Conservation (phyloP, 2,888 invertebrate species). For the Leucoptera coffeella region DNA sequence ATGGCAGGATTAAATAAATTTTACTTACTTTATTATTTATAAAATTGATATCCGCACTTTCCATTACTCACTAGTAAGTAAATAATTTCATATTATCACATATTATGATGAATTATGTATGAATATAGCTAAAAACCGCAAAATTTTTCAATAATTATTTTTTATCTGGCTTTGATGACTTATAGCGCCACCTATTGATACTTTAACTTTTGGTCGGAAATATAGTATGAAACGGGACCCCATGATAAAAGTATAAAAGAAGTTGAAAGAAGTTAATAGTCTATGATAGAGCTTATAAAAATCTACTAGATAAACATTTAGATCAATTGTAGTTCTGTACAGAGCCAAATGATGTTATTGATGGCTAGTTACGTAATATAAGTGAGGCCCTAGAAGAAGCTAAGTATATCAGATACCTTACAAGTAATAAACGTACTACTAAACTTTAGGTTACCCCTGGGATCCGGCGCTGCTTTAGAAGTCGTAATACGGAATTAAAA, state of each 20-base stretch:
- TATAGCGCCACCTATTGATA: too few species aligned
- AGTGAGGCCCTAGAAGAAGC: constrained; percentile 2
- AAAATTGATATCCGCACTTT: too few species aligned
- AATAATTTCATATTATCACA: too few species aligned
- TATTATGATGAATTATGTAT: too few species aligned
- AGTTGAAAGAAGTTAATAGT: neutral
- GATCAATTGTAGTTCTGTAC: neutral
- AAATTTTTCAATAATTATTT: too few species aligned
- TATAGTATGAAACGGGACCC: too few species aligned
- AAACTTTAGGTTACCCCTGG: constrained; percentile 6
- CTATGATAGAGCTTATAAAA: constrained; percentile 2
- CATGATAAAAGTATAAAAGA: neutral
- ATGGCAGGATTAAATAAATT: too few species aligned
- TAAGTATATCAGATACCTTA: constrained; percentile 1
- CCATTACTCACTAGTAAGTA: too few species aligned
- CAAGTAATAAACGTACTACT: constrained; percentile 4
- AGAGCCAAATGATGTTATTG: constrained; percentile 2
- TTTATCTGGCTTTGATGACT: too few species aligned
- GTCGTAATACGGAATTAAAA: constrained; percentile 5
- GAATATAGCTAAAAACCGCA: too few species aligned
- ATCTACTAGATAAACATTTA: constrained; percentile 1
- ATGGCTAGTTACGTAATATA: constrained; percentile 2
- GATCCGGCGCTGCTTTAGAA: constrained; percentile 5
- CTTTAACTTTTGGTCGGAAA: too few species aligned
- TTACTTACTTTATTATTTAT: too few species aligned